Evolutionary conservation across 1,140 invertebrate genomes (phyloP).

Genomic region (Drosophila ohnishii): DNA sequence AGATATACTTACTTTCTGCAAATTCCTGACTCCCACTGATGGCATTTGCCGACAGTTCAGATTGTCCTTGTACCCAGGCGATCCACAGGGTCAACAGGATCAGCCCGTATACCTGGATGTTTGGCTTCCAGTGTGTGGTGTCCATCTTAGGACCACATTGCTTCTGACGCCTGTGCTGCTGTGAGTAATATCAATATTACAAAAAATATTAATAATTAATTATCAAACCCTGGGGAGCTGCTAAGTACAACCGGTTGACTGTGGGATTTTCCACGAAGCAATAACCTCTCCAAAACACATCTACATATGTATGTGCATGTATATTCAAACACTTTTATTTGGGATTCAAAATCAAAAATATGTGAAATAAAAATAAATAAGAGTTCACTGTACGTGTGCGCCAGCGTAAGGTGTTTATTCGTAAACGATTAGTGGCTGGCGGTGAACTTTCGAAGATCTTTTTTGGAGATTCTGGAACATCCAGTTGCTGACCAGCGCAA

Average conservation of each 20-base stretch:
- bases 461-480: constrained; percentile 4
- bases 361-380: constrained; percentile 20
- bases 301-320: neutral
- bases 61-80: constrained; percentile 29
- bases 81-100: constrained; percentile 37
- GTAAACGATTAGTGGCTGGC: constrained; percentile 15
- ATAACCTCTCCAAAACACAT: constrained; percentile 26
- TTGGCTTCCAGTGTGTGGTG: constrained; percentile 29
- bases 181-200: constrained; percentile 1
- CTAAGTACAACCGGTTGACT: constrained; percentile 28
- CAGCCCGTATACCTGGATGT: constrained; percentile 24
- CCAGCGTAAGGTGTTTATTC: constrained; percentile 28
- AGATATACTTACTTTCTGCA: constrained; percentile 20
- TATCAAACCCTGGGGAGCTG: neutral
- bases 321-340: constrained; percentile 18
- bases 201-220: constrained; percentile 27
- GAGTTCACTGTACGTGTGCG: constrained; percentile 35
- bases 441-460: constrained; percentile 9
- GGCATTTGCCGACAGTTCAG: neutral
- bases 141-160: constrained; percentile 68
- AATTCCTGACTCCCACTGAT: constrained; percentile 24
- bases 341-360: constrained; percentile 1
- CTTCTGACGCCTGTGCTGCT: constrained; percentile 26
- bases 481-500: constrained; percentile 52
- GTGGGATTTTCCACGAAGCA: constrained; percentile 38